Evolutionary conservation across 2,888 invertebrate species (phyloP), one percentile per base, ranked within the genome.

Genomic region (Thalpophila matura): DNA sequence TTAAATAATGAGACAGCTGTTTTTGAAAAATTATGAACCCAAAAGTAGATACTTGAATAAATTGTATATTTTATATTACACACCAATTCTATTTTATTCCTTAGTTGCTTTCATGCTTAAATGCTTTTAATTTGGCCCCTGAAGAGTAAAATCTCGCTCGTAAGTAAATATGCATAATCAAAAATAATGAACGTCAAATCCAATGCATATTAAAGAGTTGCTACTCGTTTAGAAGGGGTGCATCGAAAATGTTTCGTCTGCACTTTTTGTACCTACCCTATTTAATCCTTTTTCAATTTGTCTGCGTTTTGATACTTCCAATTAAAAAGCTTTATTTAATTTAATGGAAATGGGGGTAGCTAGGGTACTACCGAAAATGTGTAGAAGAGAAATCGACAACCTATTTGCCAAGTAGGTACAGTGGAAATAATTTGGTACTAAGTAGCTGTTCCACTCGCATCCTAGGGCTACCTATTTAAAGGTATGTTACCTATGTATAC

Each of bases 11-110:
- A 67, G 66, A 62, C 64, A 71, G 69, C n/a, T n/a, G n/a, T n/a
- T 74, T 79, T 77, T 81, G 69, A 67, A 47, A 68, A 68, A 76
- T 56, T 43, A 20, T 61, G n/a, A n/a, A n/a, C n/a, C n/a, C n/a
- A n/a, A n/a, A n/a, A n/a, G 46, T 74, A 35, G 29, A 45, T 55
- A 70, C 37, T 45, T 60, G 24, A 76, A 77, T 79, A 74, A 72
- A 82, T 58, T 70, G 54, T 71, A 70, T 75, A 75, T 79, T 77
- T 77, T 68, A 64, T 65, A 58, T 42, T 59, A 67, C 59, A 33
- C 1, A 31, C 6, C 12, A n/a, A 22, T 43, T 33, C n/a, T 56
- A 38, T 77, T 74, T 75, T 43, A 55, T 29, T 70, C 1, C 7
- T 22, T n/a, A n/a, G n/a, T n/a, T n/a, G n/a, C n/a, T n/a, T n/a